A percentile compares a stretch with the other conserved stretches of the same genome.
These are phyloP conservation scores for Teinopalpus imperialis DNA, from an alignment of 2,888 invertebrate genomes.

Conservation along the genomic window DNA sequence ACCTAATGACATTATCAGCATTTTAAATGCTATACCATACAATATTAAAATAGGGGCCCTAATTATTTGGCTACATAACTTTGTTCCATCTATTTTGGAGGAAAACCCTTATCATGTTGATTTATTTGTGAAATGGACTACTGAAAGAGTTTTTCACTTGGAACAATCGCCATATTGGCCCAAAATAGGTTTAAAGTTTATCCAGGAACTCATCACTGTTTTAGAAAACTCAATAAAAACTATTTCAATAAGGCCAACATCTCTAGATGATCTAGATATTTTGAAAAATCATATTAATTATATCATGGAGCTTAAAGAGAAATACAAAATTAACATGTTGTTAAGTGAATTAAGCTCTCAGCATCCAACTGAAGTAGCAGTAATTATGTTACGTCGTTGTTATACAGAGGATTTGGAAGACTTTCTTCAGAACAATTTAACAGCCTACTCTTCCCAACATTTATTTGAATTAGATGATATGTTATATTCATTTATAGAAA, in stretches of 20 bases:
- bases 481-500: constrained; percentile 63
- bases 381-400: constrained; percentile 74
- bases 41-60: constrained; percentile 71
- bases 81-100: constrained; percentile 64
- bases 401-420: constrained; percentile 71
- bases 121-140: constrained; percentile 72
- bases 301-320: constrained; percentile 68
- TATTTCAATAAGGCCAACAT: constrained; percentile 62
- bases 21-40: constrained; percentile 61
- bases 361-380: constrained; percentile 64
- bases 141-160: constrained; percentile 65
- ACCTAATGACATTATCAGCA: constrained; percentile 52
- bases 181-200: constrained; percentile 73
- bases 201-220: constrained; percentile 59
- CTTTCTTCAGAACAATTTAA: constrained; percentile 66
- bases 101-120: constrained; percentile 71
- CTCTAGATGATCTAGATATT: constrained; percentile 68
- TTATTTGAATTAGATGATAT: constrained; percentile 69
- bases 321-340: constrained; percentile 71
- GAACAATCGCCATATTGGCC: constrained; percentile 77
- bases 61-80: constrained; percentile 71
- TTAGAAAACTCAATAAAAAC: constrained; percentile 62
- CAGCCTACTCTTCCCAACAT: constrained; percentile 62
- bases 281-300: constrained; percentile 64
- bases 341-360: constrained; percentile 66